Evolutionary conservation across 1,140 invertebrate genomes (phyloP), one percentile per base, ranked within the genome.

Genomic region (Aphis gossypii): DNA sequence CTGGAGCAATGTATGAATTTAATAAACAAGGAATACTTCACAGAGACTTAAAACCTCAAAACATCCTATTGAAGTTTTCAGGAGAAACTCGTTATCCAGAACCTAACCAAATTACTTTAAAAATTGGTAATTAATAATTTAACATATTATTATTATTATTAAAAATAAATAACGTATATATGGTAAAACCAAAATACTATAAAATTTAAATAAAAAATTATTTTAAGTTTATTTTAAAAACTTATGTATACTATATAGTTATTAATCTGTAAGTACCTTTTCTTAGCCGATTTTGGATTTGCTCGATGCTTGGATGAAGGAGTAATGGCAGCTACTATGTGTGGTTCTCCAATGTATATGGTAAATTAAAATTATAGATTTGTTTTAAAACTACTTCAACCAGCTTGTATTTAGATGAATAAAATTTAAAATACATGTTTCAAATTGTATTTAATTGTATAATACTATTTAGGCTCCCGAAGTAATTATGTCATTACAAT

Each of bases 281-380:
- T 96, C 60, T 76, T 94, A 98, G 99, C 99, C 95, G 99, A 99
- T 96, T 99, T 99, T 96, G 99, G 99, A 38, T 99, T 99, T 96
- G 99, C 99, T 51, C 96, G 99, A 95, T 99, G 99, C 95, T 96
- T 99, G 18, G 97, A 99, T 95, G 99, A 99, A 95, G 99, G 99
- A 89, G 98, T 99, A 35, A 99, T 99, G 99, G 99, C 99, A 87
- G 99, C 98, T 88, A 99, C 99, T 60, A 96, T 99, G 6, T 99
- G 99, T 96, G 99, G 99, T 38, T 99, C 99, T 60, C 99, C 99
- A 7, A 99, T 99, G 99, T 99, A 99, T 95, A 99, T 99, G 99
- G 98, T 98, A 95, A 95, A 95, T 95, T 23, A n/a, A 94, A 46
- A 25, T 87, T 23, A 87, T 83, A 91, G 21, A 51, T 89, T n/a